Base-by-base conservation (phyloP, 2,797 vertebrate genomes). In the Sylvilagus floridanus region DNA sequence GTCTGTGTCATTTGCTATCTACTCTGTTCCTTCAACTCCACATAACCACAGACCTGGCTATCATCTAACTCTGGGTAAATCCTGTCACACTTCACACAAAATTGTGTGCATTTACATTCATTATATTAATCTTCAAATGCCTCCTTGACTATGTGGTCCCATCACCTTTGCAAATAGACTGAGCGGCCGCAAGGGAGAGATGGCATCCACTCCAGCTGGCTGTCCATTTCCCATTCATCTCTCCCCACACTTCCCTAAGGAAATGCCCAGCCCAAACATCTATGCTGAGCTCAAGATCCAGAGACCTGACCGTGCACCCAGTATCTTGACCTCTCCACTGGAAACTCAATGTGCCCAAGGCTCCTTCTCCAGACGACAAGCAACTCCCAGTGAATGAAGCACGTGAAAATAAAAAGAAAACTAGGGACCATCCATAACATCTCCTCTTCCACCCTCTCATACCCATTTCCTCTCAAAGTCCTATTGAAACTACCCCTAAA, bases 231-330 rank as follows among this genome's bases (percentile, higher is more conserved):
- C 42, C 10, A 22, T n/a, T 81, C 69, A 19, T 50, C 21, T 86
- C 30, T 32, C 66, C 30, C 26, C 68, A 52, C 24, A 66, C 54
- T 50, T 68, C 28, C 47, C 71, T 4, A 37, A 69, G n/a, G 85
- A 71, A 71, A 76, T 5, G 71, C 30, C 24, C 14, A 57, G 19
- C 75, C n/a, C 37, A 72, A 54, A 79, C 6, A 47, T n/a, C 35
- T 94, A 57, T 91, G 68, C 87, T 72, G 24, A 79, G 82, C n/a
- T 32, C 16, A 62, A 79, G 81, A 82, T 26, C 50, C 60, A 37
- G 0, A 76, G 63, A 62, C n/a, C 32, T 5, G 47, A 28, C 28
- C 35, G 12, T 17, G 19, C 65, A 32, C 16, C 69, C 35, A 26
- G 21, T 30, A 50, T 83, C 65, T 63, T 78, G 60, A 78, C 73